A percentile compares a stretch with the other conserved stretches of the same genome.
Conservation (phyloP, 2,888 invertebrate genomes). For the Cataglyphis rosenhaueri region DNA sequence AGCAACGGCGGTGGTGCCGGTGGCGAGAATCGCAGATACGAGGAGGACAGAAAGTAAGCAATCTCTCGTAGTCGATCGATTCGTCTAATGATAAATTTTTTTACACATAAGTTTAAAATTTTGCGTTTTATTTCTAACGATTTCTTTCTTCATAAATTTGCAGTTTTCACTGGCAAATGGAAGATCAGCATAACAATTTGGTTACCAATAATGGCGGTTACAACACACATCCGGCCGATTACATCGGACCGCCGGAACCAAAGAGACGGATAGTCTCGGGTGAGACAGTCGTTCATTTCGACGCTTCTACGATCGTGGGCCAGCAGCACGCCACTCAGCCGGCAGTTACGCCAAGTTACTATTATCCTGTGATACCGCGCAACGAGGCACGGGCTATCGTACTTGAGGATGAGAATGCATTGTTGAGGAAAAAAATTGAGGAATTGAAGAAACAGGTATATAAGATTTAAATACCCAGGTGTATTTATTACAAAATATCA, state of each 20-base stretch:
- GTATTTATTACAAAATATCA: neutral
- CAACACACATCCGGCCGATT: constrained; percentile 80
- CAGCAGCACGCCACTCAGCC: constrained; percentile 82
- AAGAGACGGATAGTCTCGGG: constrained; percentile 82
- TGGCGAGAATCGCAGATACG: constrained; percentile 79
- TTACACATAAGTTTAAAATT: neutral
- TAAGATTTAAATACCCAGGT: neutral
- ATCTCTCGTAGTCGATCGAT: neutral
- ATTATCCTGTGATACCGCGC: constrained; percentile 83
- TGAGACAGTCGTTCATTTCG: constrained; percentile 82
- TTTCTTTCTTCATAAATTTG: neutral
- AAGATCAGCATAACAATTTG: constrained; percentile 80
- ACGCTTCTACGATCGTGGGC: constrained; percentile 81
- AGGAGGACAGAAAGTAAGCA: constrained; percentile 82
- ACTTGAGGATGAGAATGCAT: constrained; percentile 89
- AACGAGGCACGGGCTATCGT: constrained; percentile 86
- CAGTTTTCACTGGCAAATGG: constrained; percentile 82
- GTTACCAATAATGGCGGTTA: constrained; percentile 78
- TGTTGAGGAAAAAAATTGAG: constrained; percentile 89
- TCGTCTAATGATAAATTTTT: neutral
- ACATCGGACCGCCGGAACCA: constrained; percentile 82
- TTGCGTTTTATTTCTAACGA: neutral
- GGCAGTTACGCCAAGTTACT: constrained; percentile 80
- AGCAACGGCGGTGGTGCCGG: constrained; percentile 76
- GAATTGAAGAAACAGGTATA: constrained; percentile 89